Conservation (phyloP, 1,140 invertebrate species). For the Lutraria rhynchaena region DNA sequence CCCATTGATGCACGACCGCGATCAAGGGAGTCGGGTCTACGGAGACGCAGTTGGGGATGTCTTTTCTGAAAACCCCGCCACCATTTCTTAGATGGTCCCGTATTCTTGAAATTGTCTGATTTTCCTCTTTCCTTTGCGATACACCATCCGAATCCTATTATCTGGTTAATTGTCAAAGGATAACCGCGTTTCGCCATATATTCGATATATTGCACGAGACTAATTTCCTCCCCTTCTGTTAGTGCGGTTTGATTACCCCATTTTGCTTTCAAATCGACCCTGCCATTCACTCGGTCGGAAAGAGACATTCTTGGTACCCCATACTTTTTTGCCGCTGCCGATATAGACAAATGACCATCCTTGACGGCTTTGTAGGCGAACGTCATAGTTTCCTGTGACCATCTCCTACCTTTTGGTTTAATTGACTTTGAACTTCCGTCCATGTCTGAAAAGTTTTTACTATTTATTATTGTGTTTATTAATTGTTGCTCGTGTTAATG, state of each 20-base stretch:
- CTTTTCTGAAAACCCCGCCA: conserved; percentile 7
- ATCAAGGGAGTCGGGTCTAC: background rate
- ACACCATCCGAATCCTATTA: conserved; percentile 32
- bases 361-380: conserved; percentile 5
- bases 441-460: too few species aligned
- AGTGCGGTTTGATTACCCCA: conserved; percentile 16
- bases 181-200: conserved; percentile 9
- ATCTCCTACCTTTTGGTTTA: background rate
- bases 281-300: background rate
- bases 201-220: background rate
- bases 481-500: too few species aligned
- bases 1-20: background rate
- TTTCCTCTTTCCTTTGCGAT: conserved; percentile 15
- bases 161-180: background rate
- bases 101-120: background rate
- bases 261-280: background rate
- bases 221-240: background rate
- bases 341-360: background rate
- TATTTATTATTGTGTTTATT: too few species aligned
- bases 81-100: background rate
- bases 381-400: conserved; percentile 1
- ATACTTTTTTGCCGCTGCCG: background rate
- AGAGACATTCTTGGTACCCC: conserved; percentile 2
- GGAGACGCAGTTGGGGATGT: conserved; percentile 2
- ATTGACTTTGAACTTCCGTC: background rate